Evolutionary conservation across 1,140 invertebrate species (phyloP).

Genomic region (Drosophila sp.): DNA sequence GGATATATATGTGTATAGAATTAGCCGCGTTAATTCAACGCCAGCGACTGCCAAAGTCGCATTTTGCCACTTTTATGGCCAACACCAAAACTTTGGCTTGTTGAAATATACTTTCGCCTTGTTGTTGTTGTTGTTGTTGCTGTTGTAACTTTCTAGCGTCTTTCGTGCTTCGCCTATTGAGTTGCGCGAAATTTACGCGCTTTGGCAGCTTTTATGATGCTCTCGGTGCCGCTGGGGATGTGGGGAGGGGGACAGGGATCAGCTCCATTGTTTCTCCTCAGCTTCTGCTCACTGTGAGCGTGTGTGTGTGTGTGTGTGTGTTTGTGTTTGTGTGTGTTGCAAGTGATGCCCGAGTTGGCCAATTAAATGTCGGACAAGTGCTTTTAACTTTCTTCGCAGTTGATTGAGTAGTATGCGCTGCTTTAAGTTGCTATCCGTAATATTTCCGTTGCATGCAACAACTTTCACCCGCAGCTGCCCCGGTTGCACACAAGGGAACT

Average conservation of each 20-base stretch:
- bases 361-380: constrained; percentile 34
- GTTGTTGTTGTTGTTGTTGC: constrained; percentile 17
- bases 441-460: constrained; percentile 44
- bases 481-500: constrained; percentile 8
- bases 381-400: constrained; percentile 13
- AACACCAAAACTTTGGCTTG: constrained; percentile 70
- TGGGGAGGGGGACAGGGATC: neutral
- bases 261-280: constrained; percentile 10
- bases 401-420: constrained; percentile 65
- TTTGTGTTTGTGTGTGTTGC: too few relatives aligned
- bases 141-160: neutral
- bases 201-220: constrained; percentile 37
- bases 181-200: constrained; percentile 48
- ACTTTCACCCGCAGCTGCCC: constrained; percentile 12
- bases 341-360: constrained; percentile 4
- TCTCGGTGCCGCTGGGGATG: neutral
- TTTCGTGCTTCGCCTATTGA: constrained; percentile 12
- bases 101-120: constrained; percentile 75
- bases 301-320: too few relatives aligned
- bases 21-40: constrained; percentile 76
- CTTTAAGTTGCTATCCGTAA: constrained; percentile 55
- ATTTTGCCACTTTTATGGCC: constrained; percentile 69
- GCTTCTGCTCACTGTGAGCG: neutral
- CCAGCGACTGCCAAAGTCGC: constrained; percentile 70
- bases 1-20: constrained; percentile 60